Percentiles rank a stretch among this genome's conserved stretches.
phyloP scores from a whole-genome alignment of 2,797 vertebrate genomes.

The Bovichtus variegatus region DNA sequence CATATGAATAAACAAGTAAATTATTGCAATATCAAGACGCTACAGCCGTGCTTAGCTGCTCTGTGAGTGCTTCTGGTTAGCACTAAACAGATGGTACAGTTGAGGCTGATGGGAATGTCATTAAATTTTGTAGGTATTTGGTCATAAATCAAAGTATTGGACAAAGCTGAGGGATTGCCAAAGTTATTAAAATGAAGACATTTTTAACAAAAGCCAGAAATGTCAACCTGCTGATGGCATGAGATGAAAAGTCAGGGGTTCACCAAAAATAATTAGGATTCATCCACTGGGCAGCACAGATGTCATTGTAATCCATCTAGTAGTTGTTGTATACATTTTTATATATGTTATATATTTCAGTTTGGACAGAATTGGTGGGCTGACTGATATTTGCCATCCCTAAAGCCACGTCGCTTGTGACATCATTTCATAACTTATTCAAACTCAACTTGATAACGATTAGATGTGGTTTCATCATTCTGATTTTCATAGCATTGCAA shows the following conservation, averaged over 20 bases:
- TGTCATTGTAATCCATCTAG: too few relatives aligned
- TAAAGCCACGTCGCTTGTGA: background rate
- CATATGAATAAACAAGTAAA: constrained; percentile 11
- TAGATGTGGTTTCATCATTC: constrained; percentile 2
- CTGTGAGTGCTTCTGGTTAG: too few relatives aligned
- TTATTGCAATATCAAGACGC: background rate
- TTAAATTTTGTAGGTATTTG: too few relatives aligned
- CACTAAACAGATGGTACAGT: too few relatives aligned
- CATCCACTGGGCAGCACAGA: background rate
- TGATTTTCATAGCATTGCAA: background rate
- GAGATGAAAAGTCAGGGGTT: background rate
- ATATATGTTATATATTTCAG: background rate
- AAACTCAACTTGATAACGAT: background rate
- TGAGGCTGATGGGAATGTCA: too few relatives aligned
- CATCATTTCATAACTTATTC: background rate
- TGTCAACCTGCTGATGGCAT: background rate
- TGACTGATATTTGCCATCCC: background rate
- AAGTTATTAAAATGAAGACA: background rate
- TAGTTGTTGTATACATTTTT: too few relatives aligned
- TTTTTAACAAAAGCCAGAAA: background rate
- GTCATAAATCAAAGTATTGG: too few relatives aligned
- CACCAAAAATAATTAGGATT: background rate
- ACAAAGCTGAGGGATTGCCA: too few relatives aligned
- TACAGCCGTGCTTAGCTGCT: background rate
- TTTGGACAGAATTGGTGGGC: background rate